These are phyloP conservation scores for Alitta virens DNA, from an alignment of 2,888 invertebrate genomes.

Conservation along the genomic window DNA sequence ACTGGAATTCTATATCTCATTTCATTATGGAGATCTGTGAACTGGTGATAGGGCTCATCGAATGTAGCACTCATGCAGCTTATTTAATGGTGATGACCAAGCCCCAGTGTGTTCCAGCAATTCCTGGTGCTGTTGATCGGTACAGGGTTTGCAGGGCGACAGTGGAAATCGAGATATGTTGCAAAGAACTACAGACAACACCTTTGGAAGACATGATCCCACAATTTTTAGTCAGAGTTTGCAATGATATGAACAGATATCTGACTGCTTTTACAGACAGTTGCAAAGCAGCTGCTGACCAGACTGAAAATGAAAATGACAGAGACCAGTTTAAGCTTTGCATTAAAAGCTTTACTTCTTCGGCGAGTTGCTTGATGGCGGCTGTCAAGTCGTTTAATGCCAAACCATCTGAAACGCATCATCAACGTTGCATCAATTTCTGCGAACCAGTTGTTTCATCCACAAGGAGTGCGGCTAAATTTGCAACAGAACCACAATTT, in stretches of 20 bases:
- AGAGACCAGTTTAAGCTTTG: constrained; percentile 50
- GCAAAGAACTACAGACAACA: constrained; percentile 40
- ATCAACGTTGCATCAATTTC: constrained; percentile 44
- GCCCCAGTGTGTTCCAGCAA: constrained; percentile 34
- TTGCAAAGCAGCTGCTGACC: constrained; percentile 43
- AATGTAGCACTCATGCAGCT: constrained; percentile 47
- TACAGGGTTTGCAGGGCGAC: constrained; percentile 47
- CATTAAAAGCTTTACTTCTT: constrained; percentile 47
- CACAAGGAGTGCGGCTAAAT: constrained; percentile 44
- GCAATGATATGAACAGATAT: constrained; percentile 44
- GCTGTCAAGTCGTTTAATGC: constrained; percentile 48
- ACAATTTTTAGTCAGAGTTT: constrained; percentile 44
- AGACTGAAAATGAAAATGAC: constrained; percentile 35
- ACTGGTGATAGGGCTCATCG: constrained; percentile 44
- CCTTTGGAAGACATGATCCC: constrained; percentile 41
- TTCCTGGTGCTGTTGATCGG: constrained; percentile 43
- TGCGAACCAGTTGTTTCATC: constrained; percentile 50
- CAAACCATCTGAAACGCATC: constrained; percentile 35
- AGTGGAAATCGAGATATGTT: constrained; percentile 48
- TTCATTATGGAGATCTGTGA: constrained; percentile 41
- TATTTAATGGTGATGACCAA: constrained; percentile 42
- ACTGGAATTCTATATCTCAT: constrained; percentile 39
- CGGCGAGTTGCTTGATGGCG: constrained; percentile 46
- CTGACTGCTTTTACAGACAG: constrained; percentile 45
- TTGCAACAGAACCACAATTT: constrained; percentile 51